phyloP scores from a whole-genome alignment of 2,888 invertebrate species.

The Anarsia innoxiella region DNA sequence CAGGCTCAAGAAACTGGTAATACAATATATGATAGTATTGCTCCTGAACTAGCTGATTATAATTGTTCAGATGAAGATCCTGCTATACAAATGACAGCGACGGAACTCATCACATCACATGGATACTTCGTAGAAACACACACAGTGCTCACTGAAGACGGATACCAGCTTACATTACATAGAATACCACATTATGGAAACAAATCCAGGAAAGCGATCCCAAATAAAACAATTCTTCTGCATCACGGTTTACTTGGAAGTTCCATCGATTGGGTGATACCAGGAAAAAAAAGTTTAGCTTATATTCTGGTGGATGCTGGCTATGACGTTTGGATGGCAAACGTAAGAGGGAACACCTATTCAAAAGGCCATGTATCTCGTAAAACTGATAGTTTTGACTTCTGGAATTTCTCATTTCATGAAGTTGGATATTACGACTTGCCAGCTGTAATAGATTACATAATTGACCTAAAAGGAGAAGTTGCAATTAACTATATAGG shows the following conservation, averaged over 20 bases:
- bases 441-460: conserved; percentile 88
- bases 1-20: conserved; percentile 32
- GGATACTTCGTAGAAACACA: conserved; percentile 84
- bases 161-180: conserved; percentile 87
- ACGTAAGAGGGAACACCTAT: conserved; percentile 87
- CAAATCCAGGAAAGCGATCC: conserved; percentile 25
- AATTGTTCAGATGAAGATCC: conserved; percentile 46
- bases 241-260: conserved; percentile 89
- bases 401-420: conserved; percentile 89
- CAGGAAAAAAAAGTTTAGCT: conserved; percentile 78
- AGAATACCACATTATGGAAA: conserved; percentile 80
- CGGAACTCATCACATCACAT: conserved; percentile 63
- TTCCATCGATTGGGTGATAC: conserved; percentile 85
- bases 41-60: conserved; percentile 32
- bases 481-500: conserved; percentile 83
- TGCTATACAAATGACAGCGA: conserved; percentile 49
- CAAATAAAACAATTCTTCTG: conserved; percentile 76
- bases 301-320: conserved; percentile 80
- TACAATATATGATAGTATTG: conserved; percentile 44
- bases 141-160: conserved; percentile 83
- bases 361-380: conserved; percentile 77
- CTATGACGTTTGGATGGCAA: conserved; percentile 89
- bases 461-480: conserved; percentile 55
- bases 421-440: conserved; percentile 92
- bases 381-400: conserved; percentile 70